Base-by-base conservation (phyloP, 2,888 invertebrate genomes). In the Mycalesis mineus region DNA sequence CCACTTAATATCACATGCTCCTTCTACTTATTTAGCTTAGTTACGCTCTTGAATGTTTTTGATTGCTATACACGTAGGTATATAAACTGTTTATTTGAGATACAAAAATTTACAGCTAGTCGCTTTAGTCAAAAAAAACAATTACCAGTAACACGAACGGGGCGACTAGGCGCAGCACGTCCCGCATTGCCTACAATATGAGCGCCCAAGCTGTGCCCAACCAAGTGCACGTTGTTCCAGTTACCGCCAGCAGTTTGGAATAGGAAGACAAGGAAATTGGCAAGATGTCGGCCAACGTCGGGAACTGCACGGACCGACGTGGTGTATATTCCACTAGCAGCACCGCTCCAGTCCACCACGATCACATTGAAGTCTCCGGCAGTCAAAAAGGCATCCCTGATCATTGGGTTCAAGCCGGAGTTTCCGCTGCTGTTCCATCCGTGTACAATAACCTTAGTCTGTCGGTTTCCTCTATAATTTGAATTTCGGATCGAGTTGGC, bases 201-300 rank as follows among this genome's bases (percentile, higher is more conserved):
- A 54, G 88, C 86, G 0, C 91, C 90, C 63, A 91, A 75, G 63
- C 89, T 89, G 73, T 83, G 82, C 13, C 91, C 91, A 7, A 89
- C 69, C 8, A 90, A 68, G 61, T 91, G 90, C 0, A 88, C 73
- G 51, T 82, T 77, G 60, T 79, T 79, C 76, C 80, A 78, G 62
- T 81, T 77, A 5, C 82, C 80, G 29, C 87, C 85, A 22, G 74
- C 76, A 0, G 69, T 79, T 49, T 75, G 62, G 33, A 88, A 69
- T 13, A 87, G 75, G 81, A 85, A 88, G 8, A 74, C 70, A 6
- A 91, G 63, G 70, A 91, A 87, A 56, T 77, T 70, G 4, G 88
- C 90, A 1, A 88, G 71, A 56, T 66, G 71, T 49, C 74, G 70
- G 0, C 88, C 88, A 0, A 86, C 77, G 13, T 65, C 61, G 1